phyloP scores from a whole-genome alignment of 1,140 invertebrate genomes.

The Heliothis virescens region DNA sequence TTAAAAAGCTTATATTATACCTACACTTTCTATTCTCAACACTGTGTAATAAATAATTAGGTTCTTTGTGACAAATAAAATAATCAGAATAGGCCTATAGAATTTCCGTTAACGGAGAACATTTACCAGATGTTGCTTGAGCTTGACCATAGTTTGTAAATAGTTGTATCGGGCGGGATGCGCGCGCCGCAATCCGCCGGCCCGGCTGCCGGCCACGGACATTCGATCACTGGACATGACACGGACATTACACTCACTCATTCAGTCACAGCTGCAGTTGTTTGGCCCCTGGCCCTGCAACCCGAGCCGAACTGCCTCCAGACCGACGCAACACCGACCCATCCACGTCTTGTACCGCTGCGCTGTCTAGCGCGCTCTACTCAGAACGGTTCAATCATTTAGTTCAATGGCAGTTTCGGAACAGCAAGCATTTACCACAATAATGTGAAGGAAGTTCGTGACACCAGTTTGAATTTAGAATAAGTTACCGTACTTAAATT shows the following conservation, averaged over 20 bases:
- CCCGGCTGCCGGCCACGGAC: neutral
- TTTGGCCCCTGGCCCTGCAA: too few species aligned
- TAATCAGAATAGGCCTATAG: slow-evolving; percentile 69
- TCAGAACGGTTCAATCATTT: neutral
- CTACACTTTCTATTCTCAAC: slow-evolving; percentile 76
- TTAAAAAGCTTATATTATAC: slow-evolving; percentile 64
- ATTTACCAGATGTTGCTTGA: slow-evolving; percentile 47
- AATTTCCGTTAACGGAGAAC: slow-evolving; percentile 54
- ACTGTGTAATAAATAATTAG: slow-evolving; percentile 66
- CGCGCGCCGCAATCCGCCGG: slow-evolving; percentile 39
- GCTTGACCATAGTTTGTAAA: slow-evolving; percentile 59
- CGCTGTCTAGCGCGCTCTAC: neutral
- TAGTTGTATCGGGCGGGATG: slow-evolving; percentile 50
- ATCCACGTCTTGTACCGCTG: neutral
- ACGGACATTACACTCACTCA: neutral
- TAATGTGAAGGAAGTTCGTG: slow-evolving; percentile 55
- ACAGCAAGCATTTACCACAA: slow-evolving; percentile 61
- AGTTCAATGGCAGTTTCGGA: slow-evolving; percentile 51
- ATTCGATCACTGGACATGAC: neutral
- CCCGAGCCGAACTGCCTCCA: too few species aligned
- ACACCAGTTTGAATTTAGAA: slow-evolving; percentile 57
- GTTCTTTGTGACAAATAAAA: slow-evolving; percentile 63
- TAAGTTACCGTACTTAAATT: slow-evolving; percentile 65
- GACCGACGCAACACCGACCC: too few species aligned
- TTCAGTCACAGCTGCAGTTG: too few species aligned